Base-by-base conservation (phyloP, 2,888 invertebrate species). In the Cantharis rufa region DNA sequence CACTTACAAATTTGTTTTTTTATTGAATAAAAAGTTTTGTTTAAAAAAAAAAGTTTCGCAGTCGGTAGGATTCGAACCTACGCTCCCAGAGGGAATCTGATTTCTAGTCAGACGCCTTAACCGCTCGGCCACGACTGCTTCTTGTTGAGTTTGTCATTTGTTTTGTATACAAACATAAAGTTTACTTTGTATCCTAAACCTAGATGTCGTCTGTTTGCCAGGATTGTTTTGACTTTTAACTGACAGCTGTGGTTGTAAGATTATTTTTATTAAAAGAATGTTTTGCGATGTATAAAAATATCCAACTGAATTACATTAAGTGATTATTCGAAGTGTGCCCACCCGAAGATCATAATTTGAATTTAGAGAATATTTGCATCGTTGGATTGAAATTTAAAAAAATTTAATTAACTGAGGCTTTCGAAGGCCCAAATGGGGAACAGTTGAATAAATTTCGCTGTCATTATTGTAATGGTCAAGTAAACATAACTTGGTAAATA, bases 21-120 rank as follows among this genome's bases (percentile, higher is more conserved):
- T 48, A 48, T 48, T 24, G 1, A 24, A 24, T 24, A 24, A 24
- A n/a, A 24, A 9, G 9, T 24, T 24, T 24, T 9, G 7, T 9
- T 9, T 9, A 24, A 61, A 71, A 74, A 74, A 74, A 70, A 62
- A 63, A 3, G 21, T 21, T 66, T 28, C 94, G 94, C 94, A 93
- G 94, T 92, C 93, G 93, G 94, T 93, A 94, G 94, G 94, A 94
- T 93, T 94, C 94, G 94, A 94, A 94, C 94, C 94, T 94, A 93
- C 94, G 94, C 94, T 94, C 94, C 94, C 93, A 94, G 93, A 94
- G 94, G 94, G 94, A 94, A 94, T 93, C 93, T 93, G 94, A 94
- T 94, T 94, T 94, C 94, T 92, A 94, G 94, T 94, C 94, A 93
- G 93, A 93, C 94, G 94, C 94, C 93, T 94, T 94, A 94, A 94